These are phyloP conservation scores for Heliconius nattereri DNA, from an alignment of 1,140 invertebrate genomes.

Conservation along the genomic window DNA sequence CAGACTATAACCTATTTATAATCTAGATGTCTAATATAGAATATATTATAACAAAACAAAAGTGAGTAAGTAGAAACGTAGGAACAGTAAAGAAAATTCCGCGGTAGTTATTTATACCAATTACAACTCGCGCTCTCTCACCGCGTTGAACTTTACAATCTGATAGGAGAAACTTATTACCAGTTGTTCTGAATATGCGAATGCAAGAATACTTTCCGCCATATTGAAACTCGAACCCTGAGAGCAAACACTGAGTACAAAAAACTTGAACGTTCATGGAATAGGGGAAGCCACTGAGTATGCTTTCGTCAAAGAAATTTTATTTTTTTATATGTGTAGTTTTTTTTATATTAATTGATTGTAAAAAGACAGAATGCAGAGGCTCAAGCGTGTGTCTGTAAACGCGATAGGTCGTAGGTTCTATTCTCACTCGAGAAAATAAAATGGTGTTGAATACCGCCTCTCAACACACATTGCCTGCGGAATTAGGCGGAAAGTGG, in stretches of 20 bases:
- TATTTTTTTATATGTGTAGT: too few species aligned
- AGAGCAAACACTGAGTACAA: conserved; percentile 74
- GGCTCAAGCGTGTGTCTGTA: too few species aligned
- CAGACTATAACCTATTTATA: too few species aligned
- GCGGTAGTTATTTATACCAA: not conserved
- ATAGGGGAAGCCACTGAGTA: conserved; percentile 38
- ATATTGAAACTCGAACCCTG: conserved; percentile 65
- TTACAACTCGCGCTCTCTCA: conserved; percentile 16
- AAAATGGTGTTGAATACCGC: too few species aligned
- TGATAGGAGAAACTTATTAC: conserved; percentile 64
- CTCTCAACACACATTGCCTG: too few species aligned
- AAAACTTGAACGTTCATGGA: conserved; percentile 61
- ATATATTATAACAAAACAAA: too few species aligned
- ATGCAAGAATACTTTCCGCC: conserved; percentile 67
- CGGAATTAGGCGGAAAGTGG: too few species aligned
- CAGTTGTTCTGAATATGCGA: conserved; percentile 60
- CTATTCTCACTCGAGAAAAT: too few species aligned
- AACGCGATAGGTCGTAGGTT: too few species aligned
- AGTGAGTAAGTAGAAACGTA: not conserved
- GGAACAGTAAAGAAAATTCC: not conserved
- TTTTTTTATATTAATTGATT: too few species aligned
- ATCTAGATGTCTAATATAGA: too few species aligned
- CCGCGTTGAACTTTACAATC: conserved; percentile 56
- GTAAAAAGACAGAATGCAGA: too few species aligned
- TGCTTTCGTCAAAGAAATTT: not conserved